Percentiles rank a stretch among this genome's conserved stretches.
phyloP scores from a whole-genome alignment of 1,140 invertebrate species.

The Eupeodes corollae region DNA sequence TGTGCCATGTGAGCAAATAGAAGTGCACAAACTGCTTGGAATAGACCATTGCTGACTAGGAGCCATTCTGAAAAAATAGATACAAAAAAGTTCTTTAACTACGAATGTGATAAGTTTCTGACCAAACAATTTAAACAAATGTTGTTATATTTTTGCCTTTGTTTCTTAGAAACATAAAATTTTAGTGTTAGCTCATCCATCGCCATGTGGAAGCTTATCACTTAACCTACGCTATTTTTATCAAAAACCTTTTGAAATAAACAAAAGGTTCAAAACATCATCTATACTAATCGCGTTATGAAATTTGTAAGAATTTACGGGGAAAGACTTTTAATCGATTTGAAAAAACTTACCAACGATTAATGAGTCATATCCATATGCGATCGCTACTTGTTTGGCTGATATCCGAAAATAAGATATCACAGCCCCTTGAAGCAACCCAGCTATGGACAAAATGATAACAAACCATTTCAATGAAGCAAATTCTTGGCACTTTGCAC shows the following conservation, averaged over 20 bases:
- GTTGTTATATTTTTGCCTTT: no score
- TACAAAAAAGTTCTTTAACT: no score
- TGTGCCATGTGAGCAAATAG: conserved; percentile 47
- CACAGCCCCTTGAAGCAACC: conserved; percentile 42
- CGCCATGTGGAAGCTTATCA: no score
- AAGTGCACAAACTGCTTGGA: conserved; percentile 42
- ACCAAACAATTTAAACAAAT: no score
- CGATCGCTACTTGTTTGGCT: conserved; percentile 42
- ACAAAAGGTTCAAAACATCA: no score
- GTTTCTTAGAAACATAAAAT: no score
- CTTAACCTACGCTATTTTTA: no score
- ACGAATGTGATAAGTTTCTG: no score
- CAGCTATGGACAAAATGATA: conserved; percentile 40
- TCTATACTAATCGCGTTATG: not conserved
- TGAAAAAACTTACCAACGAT: conserved; percentile 38
- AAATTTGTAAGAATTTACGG: not conserved
- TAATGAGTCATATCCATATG: conserved; percentile 39
- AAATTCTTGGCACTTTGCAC: conserved; percentile 43
- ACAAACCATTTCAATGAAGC: conserved; percentile 45
- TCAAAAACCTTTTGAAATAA: not conserved
- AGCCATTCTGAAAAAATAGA: conserved; percentile 45
- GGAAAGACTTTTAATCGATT: not conserved
- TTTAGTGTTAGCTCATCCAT: no score
- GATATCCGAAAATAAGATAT: conserved; percentile 45
- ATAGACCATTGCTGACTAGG: conserved; percentile 42